phyloP scores from a whole-genome alignment of 2,888 invertebrate genomes.

The Dynastes hyllus region DNA sequence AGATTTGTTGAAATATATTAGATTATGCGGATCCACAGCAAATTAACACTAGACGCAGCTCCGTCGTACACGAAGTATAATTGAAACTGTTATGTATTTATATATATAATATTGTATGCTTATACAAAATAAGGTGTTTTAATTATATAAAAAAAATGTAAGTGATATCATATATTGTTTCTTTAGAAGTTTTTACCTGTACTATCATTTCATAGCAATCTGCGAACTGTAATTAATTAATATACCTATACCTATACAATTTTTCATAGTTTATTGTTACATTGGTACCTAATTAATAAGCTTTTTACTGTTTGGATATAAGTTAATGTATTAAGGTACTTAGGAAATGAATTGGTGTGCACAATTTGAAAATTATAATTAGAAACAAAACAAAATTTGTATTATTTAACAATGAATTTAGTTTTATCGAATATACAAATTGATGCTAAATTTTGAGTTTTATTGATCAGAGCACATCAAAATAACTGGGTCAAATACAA shows the following conservation, averaged over 20 bases:
- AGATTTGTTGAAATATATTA: neutral
- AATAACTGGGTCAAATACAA: too few species aligned
- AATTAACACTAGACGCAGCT: conserved; percentile 43
- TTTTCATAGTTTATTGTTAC: neutral
- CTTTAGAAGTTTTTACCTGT: conserved; percentile 19
- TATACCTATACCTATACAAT: neutral
- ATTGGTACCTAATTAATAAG: too few species aligned
- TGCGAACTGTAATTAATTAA: conserved; percentile 10
- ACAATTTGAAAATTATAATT: too few species aligned
- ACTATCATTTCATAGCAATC: neutral
- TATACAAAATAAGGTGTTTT: conserved; percentile 45
- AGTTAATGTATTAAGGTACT: too few species aligned
- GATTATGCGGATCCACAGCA: conserved; percentile 6
- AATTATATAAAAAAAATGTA: conserved; percentile 18
- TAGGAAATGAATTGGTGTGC: too few species aligned
- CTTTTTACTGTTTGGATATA: too few species aligned
- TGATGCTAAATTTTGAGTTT: too few species aligned
- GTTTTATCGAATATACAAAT: too few species aligned
- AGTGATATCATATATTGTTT: neutral
- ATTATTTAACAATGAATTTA: too few species aligned
- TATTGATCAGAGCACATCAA: too few species aligned
- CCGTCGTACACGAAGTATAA: conserved; percentile 26
- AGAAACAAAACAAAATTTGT: too few species aligned
- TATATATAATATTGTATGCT: conserved; percentile 44
- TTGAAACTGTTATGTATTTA: conserved; percentile 34